Base-by-base conservation (phyloP, 2,797 vertebrate genomes). In the Crypturellus tataupa region DNA sequence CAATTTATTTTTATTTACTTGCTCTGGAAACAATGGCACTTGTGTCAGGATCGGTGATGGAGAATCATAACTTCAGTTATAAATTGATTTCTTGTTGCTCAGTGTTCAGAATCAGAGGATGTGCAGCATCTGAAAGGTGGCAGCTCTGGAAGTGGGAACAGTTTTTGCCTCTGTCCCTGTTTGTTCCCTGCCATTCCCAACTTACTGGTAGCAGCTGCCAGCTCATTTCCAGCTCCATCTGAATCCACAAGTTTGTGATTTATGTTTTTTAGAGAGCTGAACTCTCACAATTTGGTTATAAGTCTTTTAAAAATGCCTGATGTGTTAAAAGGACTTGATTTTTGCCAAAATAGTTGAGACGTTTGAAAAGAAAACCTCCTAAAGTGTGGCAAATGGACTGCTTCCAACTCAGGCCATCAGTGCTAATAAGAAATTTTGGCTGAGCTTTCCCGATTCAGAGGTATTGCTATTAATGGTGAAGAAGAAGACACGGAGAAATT, bases 1-100 rank as follows among this genome's bases (percentile, higher is more conserved):
- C 25, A 42, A 37, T 69, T 82, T 72, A 17, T 68, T 55, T 56
- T 56, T n/a, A n/a, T 56, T 56, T 31, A 17, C 29, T 83, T 83
- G 27, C 79, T 93, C 25, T 70, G 83, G 83, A 90, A 93, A 69
- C 39, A 7, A 10, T n/a, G 49, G 49, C 58, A n/a, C 23, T 46
- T 40, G 37, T 44, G 11, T 35, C 55, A 63, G 33, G 42, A 16
- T 20, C 53, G 21, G 21, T 73, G 39, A 71, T 18, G 17, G 60
- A 23, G 31, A n/a, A 47, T 72, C 35, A 62, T 59, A 35, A n/a
- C 27, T 83, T 83, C 31, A 47, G 33, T 79, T 58, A 27, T 42
- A 69, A 78, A 55, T 44, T 39, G 37, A 40, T 78, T 62, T 78
- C 60, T 72, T 49, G 20, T 78, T 71, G 63, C 8, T 78, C n/a